Evolutionary conservation across 2,113 vertebrate species (phyloP).

Genomic region (Probosciger aterrimus): DNA sequence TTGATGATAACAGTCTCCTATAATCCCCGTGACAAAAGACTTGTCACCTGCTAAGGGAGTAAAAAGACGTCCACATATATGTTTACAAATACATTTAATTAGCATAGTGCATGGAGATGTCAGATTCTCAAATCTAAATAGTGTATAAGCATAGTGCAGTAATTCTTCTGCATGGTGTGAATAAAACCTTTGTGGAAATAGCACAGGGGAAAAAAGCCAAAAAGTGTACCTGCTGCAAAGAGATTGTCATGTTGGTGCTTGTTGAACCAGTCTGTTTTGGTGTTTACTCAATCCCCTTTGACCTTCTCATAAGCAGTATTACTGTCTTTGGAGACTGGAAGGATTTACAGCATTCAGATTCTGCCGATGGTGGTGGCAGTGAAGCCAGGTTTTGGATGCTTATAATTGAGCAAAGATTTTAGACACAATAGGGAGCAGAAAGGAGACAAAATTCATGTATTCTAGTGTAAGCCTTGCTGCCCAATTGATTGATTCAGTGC

Average conservation of each 20-base stretch:
- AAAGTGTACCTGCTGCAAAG: neutral
- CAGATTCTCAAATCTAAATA: neutral
- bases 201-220: neutral
- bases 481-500: neutral
- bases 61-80: neutral
- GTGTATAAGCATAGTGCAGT: neutral
- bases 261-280: neutral
- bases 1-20: neutral
- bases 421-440: neutral
- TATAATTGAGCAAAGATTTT: neutral
- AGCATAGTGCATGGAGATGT: neutral
- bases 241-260: conserved; percentile 12
- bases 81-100: neutral
- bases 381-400: neutral
- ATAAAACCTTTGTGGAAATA: neutral
- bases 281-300: neutral
- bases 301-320: neutral
- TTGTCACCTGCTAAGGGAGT: neutral
- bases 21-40: neutral
- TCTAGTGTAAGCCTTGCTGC: neutral
- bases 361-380: neutral
- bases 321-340: conserved; percentile 10
- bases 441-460: neutral
- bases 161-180: neutral
- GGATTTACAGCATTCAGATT: neutral